Conservation (phyloP, 2,888 invertebrate genomes). For the Tenthredo notha region DNA sequence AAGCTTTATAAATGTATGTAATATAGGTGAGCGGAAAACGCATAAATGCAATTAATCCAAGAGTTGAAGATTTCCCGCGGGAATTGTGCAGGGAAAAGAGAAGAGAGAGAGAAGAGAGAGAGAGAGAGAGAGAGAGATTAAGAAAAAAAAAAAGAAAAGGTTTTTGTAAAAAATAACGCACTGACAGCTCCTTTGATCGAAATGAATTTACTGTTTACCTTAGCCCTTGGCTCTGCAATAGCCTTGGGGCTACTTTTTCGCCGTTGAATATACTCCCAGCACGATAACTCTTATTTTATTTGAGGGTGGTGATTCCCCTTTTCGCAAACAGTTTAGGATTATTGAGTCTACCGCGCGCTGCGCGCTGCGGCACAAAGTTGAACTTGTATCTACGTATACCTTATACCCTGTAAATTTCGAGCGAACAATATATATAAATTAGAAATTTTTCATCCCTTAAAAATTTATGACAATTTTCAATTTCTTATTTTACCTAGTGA, state of each 20-base stretch:
- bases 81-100: neutral
- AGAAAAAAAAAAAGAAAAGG: slow-evolving; percentile 49
- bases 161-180: slow-evolving; percentile 61
- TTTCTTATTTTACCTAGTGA: too few species aligned
- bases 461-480: too few species aligned
- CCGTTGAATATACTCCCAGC: slow-evolving; percentile 60
- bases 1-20: slow-evolving; percentile 67
- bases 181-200: slow-evolving; percentile 62
- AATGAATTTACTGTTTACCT: slow-evolving; percentile 71
- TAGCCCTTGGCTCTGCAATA: slow-evolving; percentile 61
- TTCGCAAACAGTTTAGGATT: slow-evolving; percentile 61
- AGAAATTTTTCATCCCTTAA: too few species aligned
- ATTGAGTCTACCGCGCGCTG: slow-evolving; percentile 57
- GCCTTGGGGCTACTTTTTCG: slow-evolving; percentile 60
- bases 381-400: neutral
- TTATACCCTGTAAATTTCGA: neutral
- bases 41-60: slow-evolving; percentile 70
- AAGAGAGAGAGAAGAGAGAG: neutral
- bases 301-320: slow-evolving; percentile 51
- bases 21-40: slow-evolving; percentile 65
- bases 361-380: slow-evolving; percentile 2
- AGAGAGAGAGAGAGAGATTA: neutral
- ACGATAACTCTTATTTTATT: slow-evolving; percentile 60
- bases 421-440: too few species aligned
- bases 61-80: slow-evolving; percentile 40